Evolutionary conservation across 2,888 invertebrate genomes (phyloP).

Genomic region (Coleophora deauratella): DNA sequence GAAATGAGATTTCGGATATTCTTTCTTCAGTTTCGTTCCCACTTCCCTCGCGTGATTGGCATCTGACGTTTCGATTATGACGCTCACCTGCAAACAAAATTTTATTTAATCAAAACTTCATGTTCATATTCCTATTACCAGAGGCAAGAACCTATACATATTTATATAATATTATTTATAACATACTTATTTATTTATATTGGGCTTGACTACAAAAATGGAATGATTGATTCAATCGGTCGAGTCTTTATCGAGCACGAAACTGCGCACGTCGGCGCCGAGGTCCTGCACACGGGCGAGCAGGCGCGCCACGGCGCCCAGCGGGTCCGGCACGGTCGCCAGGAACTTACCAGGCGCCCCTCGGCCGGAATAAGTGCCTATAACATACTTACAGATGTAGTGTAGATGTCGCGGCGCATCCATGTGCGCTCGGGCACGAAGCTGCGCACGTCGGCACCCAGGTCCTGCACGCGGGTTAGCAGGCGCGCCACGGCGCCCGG

Average conservation of each 20-base stretch:
- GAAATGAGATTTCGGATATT: constrained; percentile 33
- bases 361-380: constrained; percentile 72
- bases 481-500: constrained; percentile 90
- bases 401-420: constrained; percentile 87
- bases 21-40: constrained; percentile 34
- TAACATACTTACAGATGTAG: constrained; percentile 22
- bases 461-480: constrained; percentile 77
- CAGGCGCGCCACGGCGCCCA: constrained; percentile 88
- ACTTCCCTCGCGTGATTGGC: constrained; percentile 33
- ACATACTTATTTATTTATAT: no score
- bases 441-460: constrained; percentile 90
- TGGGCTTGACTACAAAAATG: no score
- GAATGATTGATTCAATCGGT: no score
- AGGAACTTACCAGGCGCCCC: constrained; percentile 74
- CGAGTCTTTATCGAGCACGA: no score
- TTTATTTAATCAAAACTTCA: no score
- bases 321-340: constrained; percentile 79
- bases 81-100: constrained; percentile 28
- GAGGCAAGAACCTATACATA: no score
- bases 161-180: no score
- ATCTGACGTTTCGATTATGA: constrained; percentile 38
- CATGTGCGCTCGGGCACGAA: constrained; percentile 94
- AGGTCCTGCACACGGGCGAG: constrained; percentile 78
- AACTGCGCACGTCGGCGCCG: constrained; percentile 90
- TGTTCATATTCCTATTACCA: no score